These are phyloP conservation scores for Brachionus sp. DNA, from an alignment of 1,140 invertebrate species.

Conservation along the genomic window DNA sequence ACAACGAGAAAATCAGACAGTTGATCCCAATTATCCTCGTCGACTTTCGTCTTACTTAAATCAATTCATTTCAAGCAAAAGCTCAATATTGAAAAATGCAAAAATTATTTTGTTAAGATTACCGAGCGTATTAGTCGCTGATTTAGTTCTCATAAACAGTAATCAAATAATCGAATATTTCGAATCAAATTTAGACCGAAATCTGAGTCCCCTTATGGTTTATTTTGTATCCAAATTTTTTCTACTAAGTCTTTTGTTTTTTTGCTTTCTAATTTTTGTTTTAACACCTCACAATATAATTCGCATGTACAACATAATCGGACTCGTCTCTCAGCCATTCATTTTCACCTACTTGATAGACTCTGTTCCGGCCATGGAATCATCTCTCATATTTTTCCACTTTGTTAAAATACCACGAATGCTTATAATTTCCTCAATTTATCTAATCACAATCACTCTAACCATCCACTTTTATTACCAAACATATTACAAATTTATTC, in stretches of 20 bases:
- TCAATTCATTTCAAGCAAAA: not conserved
- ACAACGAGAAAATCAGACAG: not conserved
- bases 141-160: not conserved
- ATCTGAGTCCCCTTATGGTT: not conserved
- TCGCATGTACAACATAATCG: constrained; percentile 12
- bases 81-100: not conserved
- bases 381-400: not conserved
- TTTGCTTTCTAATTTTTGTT: not conserved
- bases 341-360: constrained; percentile 1
- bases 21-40: constrained; percentile 6
- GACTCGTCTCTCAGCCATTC: constrained; percentile 15
- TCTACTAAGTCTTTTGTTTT: not conserved
- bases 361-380: not conserved
- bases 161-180: constrained; percentile 11
- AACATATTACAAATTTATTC: constrained; percentile 11
- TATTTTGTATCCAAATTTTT: constrained; percentile 19
- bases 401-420: not conserved
- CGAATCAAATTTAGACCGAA: not conserved
- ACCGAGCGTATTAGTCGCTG: not conserved
- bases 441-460: not conserved
- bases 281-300: not conserved
- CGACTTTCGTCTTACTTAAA: not conserved
- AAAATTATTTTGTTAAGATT: not conserved
- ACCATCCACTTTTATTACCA: not conserved
- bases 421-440: not conserved